A percentile compares a stretch with the other conserved stretches of the same genome.
Conservation (phyloP, 2,888 invertebrate genomes). For the Idaea biselata region DNA sequence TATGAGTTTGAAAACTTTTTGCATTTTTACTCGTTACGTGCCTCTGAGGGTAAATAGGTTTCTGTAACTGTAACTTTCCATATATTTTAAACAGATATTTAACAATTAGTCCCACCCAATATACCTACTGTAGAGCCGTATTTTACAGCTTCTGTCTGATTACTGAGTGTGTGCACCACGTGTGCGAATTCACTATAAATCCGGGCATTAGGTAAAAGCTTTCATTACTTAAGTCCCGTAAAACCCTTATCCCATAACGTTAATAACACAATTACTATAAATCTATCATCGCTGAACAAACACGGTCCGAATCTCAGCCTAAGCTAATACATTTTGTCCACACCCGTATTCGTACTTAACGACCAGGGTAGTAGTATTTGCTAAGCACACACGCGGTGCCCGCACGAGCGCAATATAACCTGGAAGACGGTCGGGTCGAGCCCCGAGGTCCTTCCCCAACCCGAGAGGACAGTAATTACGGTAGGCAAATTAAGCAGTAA, state of each 20-base stretch:
- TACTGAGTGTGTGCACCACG: constrained; percentile 55
- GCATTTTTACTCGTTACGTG: constrained; percentile 66
- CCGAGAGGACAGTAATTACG: constrained; percentile 81
- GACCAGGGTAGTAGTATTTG: constrained; percentile 76
- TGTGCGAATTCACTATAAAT: constrained; percentile 75
- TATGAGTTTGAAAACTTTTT: constrained; percentile 69
- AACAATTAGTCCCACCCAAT: background rate
- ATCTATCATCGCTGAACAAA: constrained; percentile 80
- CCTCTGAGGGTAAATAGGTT: constrained; percentile 48
- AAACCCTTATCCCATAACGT: constrained; percentile 81
- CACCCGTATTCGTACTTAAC: constrained; percentile 80
- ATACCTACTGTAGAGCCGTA: background rate
- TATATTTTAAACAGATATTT: constrained; percentile 9
- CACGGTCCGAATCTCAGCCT: constrained; percentile 79
- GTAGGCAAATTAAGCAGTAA: constrained; percentile 82
- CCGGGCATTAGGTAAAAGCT: constrained; percentile 74
- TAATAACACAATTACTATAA: constrained; percentile 82
- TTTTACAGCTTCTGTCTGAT: constrained; percentile 32
- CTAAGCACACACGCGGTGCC: constrained; percentile 76
- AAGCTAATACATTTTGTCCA: constrained; percentile 81
- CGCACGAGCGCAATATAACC: constrained; percentile 78
- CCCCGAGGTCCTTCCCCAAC: constrained; percentile 72
- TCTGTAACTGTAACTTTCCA: constrained; percentile 31
- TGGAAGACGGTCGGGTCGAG: constrained; percentile 74
- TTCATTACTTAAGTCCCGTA: constrained; percentile 80